Base-by-base conservation (phyloP, 2,888 invertebrate genomes). In the Lapara coniferarum region DNA sequence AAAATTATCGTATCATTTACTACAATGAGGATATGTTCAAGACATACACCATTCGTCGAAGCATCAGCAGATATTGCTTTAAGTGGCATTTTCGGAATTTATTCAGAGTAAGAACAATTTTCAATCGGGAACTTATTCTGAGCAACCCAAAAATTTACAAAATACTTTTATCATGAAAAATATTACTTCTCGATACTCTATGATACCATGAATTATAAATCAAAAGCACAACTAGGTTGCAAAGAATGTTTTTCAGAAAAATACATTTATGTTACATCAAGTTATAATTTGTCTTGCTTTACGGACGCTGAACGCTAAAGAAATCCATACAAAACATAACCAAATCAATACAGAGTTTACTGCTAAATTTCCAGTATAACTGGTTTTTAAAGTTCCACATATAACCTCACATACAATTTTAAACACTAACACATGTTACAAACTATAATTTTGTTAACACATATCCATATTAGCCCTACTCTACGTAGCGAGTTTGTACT, bases 401-500 rank as follows among this genome's bases (percentile, higher is more conserved):
- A 46, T 59, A 59, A 59, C 44, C 59, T 16, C 59, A 51, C 63
- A 67, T 69, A 69, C 66, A 71, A 71, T 72, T 57, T 19, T 19
- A 73, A 72, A 58, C 73, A 70, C 71, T 71, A 74, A 58, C 70
- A 73, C 75, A 73, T 69, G 74, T 37, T 70, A 68, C 69, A 70
- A 68, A 69, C 73, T 75, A 77, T 76, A 77, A 77, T 78, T 76
- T 73, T 67, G 67, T 75, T 74, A 63, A 90, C 90, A 92, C 90
- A 91, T 90, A 90, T 87, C 81, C 87, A 90, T 82, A 89, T 89
- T 89, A 91, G 87, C 86, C 84, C 66, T 71, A 72, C 70, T 72
- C 69, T 73, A 73, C 71, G 67, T 67, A 67, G 66, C 68, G 46
- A 66, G 52, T 74, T 75, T 76, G 72, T 71, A 70, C 58, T 69